Conservation (phyloP, 2,797 vertebrate genomes). For the Triplophysa bombifrons region DNA sequence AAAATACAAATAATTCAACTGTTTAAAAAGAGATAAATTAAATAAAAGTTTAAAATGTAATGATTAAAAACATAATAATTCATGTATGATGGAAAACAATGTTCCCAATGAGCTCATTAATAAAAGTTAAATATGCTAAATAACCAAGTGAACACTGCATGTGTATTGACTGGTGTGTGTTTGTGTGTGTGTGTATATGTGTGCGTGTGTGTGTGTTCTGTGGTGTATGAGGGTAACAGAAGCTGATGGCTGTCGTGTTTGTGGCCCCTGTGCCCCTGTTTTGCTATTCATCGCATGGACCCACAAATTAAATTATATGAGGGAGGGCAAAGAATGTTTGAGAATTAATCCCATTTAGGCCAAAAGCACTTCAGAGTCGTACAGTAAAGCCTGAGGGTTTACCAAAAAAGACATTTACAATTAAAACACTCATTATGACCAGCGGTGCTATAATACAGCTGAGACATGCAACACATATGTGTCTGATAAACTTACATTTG, state of each 20-base stretch:
- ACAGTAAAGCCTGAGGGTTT: constrained; percentile 69
- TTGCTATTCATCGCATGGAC: constrained; percentile 80
- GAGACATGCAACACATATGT: no score
- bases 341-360: constrained; percentile 82
- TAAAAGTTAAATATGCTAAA: neutral
- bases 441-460: neutral
- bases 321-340: constrained; percentile 81
- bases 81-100: no score
- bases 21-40: no score
- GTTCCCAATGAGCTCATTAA: no score
- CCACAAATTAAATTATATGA: constrained; percentile 82
- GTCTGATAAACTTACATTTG: no score
- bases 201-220: neutral
- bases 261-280: constrained; percentile 75
- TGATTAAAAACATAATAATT: no score
- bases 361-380: constrained; percentile 78
- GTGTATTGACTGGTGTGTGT: neutral
- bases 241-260: constrained; percentile 74
- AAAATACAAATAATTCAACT: no score
- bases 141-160: neutral
- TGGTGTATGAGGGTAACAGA: constrained; percentile 65
- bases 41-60: no score
- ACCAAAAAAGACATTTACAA: constrained; percentile 73
- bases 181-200: neutral
- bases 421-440: constrained; percentile 69